These are phyloP conservation scores for Orius insidiosus DNA, from an alignment of 1,140 invertebrate species.

Conservation along the genomic window DNA sequence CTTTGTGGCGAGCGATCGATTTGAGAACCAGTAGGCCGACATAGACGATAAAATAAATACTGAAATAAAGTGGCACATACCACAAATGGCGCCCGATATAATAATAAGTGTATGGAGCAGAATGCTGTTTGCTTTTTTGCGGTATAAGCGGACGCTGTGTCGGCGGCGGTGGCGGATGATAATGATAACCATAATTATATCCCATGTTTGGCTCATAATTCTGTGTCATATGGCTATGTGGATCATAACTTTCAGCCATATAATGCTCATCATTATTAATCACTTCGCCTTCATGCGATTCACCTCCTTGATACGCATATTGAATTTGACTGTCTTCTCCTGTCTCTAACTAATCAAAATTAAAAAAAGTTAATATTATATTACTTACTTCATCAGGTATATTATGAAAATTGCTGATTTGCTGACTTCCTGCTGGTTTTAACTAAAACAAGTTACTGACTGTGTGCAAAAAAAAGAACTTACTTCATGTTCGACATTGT, in stretches of 20 bases:
- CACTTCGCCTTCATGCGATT: conserved; percentile 2
- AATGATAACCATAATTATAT: not conserved
- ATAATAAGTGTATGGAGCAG: conserved; percentile 48
- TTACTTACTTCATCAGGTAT: not conserved
- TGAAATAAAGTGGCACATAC: conserved; percentile 67
- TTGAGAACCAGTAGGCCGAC: conserved; percentile 59
- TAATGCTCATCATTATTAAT: not conserved
- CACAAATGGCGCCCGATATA: conserved; percentile 63
- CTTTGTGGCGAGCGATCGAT: conserved; percentile 58
- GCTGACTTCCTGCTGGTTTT: not conserved
- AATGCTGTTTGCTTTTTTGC: conserved; percentile 8
- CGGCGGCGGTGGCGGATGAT: conserved; percentile 7
- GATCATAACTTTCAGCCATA: not conserved
- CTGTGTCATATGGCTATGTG: too few species aligned
- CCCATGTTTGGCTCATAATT: too few species aligned
- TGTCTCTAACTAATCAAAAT: conserved; percentile 1
- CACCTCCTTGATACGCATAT: conserved; percentile 11
- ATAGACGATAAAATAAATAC: conserved; percentile 66
- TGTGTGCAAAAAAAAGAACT: too few species aligned
- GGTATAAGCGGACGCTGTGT: not conserved
- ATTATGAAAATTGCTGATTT: not conserved
- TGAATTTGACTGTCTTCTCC: conserved; percentile 1
- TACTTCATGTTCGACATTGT: conserved; percentile 4
- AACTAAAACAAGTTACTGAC: not conserved
- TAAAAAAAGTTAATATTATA: not conserved